phyloP scores from a whole-genome alignment of 2,797 vertebrate genomes.

The Scolopax bukidnonensis region DNA sequence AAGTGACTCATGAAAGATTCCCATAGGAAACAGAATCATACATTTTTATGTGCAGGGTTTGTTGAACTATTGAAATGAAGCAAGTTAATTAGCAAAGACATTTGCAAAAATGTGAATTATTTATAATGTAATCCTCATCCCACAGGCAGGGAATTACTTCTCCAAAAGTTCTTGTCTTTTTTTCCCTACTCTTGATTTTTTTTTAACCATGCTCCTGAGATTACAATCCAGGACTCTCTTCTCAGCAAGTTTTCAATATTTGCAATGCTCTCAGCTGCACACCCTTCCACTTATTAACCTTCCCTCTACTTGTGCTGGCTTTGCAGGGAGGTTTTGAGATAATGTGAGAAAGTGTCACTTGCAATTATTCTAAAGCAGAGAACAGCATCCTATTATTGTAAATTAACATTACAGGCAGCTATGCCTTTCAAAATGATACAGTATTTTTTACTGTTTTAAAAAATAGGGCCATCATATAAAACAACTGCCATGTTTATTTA shows the following conservation, averaged over 20 bases:
- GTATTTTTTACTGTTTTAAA: conserved; percentile 39
- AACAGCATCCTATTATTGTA: background rate
- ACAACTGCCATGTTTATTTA: conserved; percentile 77
- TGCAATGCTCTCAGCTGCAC: conserved; percentile 9
- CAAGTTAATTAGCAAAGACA: background rate
- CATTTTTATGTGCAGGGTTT: background rate
- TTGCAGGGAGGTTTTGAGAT: conserved; percentile 21
- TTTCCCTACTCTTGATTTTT: background rate
- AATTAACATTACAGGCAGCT: background rate
- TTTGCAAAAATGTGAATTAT: background rate
- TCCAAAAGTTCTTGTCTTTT: background rate
- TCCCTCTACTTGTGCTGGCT: background rate
- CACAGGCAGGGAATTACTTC: background rate
- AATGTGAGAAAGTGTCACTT: conserved; percentile 32
- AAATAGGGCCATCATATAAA: conserved; percentile 39
- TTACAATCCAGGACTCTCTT: background rate
- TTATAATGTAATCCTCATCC: background rate
- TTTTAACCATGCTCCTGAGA: background rate
- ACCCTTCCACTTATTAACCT: conserved; percentile 10
- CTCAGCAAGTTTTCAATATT: conserved; percentile 25
- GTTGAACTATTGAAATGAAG: background rate
- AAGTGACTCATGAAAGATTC: background rate
- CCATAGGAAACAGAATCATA: background rate
- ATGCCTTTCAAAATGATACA: conserved; percentile 35
- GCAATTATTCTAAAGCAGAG: conserved; percentile 50